Percentiles rank a stretch among this genome's conserved stretches.
These are phyloP conservation scores for Paratilapia polleni DNA, from an alignment of 2,113 vertebrate species.

Conservation along the genomic window DNA sequence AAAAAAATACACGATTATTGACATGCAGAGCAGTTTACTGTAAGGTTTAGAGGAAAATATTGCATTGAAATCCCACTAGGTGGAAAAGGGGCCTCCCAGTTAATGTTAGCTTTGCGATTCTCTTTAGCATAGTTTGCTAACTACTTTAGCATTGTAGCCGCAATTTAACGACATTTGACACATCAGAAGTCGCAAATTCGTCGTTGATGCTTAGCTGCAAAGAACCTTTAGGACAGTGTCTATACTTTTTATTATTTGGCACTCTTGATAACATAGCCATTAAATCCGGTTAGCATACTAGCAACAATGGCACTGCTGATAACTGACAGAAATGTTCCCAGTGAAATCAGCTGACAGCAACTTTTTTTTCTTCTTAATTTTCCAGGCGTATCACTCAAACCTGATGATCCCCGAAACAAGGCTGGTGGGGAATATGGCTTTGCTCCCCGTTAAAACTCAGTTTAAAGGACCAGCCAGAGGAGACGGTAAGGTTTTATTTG, in stretches of 20 bases:
- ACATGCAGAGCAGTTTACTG: accelerated
- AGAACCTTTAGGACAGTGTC: accelerated
- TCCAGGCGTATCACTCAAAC: conserved; percentile 94
- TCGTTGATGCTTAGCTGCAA: accelerated
- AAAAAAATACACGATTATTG: not conserved
- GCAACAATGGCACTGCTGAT: not conserved
- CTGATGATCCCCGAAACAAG: conserved; percentile 90
- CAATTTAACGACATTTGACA: not conserved
- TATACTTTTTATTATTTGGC: not conserved
- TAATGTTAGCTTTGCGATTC: conserved; percentile 8
- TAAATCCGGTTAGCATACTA: not conserved
- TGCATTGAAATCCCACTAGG: not conserved
- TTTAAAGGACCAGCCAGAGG: conserved; percentile 96
- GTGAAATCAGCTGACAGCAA: not conserved
- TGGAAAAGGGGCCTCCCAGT: not conserved
- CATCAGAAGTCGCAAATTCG: accelerated
- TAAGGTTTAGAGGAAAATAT: accelerated
- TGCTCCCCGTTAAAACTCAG: conserved; percentile 93
- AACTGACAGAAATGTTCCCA: not conserved
- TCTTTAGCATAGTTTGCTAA: conserved; percentile 49
- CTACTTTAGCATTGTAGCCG: conserved; percentile 20
- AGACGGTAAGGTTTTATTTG: conserved; percentile 83
- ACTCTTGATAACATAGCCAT: not conserved
- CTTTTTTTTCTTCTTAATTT: not conserved
- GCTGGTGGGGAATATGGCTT: conserved; percentile 94